Base-by-base conservation (phyloP, 1,140 invertebrate genomes). In the Schlechtendalia chinensis region DNA sequence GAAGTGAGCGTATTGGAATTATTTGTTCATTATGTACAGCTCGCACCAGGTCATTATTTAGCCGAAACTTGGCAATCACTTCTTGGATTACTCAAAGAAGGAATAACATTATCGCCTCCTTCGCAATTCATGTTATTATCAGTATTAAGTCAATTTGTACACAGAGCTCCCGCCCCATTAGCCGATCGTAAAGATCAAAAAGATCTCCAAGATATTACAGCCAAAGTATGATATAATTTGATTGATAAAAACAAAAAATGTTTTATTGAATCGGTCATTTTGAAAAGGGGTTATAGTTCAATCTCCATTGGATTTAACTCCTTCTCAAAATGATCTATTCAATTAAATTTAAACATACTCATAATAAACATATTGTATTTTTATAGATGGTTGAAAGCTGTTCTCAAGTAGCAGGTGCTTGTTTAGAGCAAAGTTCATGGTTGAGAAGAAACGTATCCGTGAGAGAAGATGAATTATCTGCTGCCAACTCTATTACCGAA, bases 401-500 rank as follows among this genome's bases (percentile, higher is more conserved):
- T 69, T 92, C 92, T n/a, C 90, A 90, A 86, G 93, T 97, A 80
- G 95, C 94, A 29, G 94, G 94, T 39, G 93, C 94, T 14, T 94
- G 94, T 84, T 87, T 97, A 74, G 94, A 96, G 85, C 93, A 96
- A 84, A 96, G 95, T 1, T 96, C 94, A 1, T 97, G 95, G 95
- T 84, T 97, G 50, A 88, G 95, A 83, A 88, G 94, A 83, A 96
- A 95, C 86, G 88, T 96, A 74, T 93, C 94, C 81, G 95, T 97
- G 1, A 90, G 92, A 83, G 92, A 94, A 84, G 92, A 93, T 81
- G 90, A 90, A 11, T 86, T 89, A 39, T 77, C 82, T 29, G 82
- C 84, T n/a, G 81, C 72, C 16, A 79, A 75, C 56, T 47, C 82
- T 71, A 72, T 74, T 50, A 81, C 56, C 39, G 81, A 81, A 50